Conservation (phyloP, 2,888 invertebrate genomes). For the Ophion ventricosus region DNA sequence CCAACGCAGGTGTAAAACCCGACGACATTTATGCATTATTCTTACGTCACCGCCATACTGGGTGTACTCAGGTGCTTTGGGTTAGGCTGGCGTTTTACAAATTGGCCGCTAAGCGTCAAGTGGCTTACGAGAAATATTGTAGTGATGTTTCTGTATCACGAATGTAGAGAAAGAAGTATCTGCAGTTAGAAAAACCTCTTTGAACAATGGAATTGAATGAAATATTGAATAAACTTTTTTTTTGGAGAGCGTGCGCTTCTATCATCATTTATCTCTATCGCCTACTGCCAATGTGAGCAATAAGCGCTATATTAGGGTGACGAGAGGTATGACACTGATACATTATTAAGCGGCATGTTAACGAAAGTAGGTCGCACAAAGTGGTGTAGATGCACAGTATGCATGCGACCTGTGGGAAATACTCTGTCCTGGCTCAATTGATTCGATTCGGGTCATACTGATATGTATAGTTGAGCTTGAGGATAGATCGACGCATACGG, state of each 20-base stretch:
- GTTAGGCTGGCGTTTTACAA: no score
- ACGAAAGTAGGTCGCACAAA: conserved; percentile 43
- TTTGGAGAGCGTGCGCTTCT: not conserved
- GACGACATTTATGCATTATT: no score
- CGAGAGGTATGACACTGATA: conserved; percentile 39
- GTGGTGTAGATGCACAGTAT: conserved; percentile 33
- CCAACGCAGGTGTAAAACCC: no score
- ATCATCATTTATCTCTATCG: conserved; percentile 3
- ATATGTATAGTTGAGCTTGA: conserved; percentile 46
- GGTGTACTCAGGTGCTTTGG: no score
- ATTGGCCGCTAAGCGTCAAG: no score
- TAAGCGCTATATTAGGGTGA: not conserved
- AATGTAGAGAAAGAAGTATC: no score
- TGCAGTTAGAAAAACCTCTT: no score
- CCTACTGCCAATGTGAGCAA: not conserved
- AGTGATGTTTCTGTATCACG: no score
- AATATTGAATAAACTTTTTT: not conserved
- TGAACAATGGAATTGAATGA: not conserved
- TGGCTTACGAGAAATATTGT: no score
- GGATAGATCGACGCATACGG: conserved; percentile 26
- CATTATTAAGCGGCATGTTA: conserved; percentile 50
- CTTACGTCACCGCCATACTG: no score
- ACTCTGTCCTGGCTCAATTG: conserved; percentile 71
- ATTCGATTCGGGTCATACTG: conserved; percentile 78
- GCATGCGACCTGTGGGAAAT: conserved; percentile 18